phyloP scores from a whole-genome alignment of 2,797 vertebrate genomes.

The Sebastes diaconus region DNA sequence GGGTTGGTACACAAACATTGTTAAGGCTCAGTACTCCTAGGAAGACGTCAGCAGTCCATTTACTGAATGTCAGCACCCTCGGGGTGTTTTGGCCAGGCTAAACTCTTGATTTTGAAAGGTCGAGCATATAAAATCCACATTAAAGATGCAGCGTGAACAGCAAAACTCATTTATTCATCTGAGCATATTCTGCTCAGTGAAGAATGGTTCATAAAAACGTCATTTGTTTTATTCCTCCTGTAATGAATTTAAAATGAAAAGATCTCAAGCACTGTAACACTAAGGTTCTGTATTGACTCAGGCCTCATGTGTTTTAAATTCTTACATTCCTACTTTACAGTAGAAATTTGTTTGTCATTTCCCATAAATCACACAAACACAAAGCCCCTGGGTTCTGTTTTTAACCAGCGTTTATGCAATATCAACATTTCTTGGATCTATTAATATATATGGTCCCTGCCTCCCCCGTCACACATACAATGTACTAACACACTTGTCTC shows the following conservation, averaged over 20 bases:
- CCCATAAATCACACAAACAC: constrained; percentile 2
- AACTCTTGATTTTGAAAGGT: constrained; percentile 7
- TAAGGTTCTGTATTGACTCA: not conserved
- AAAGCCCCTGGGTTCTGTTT: not conserved
- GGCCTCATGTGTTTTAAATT: not conserved
- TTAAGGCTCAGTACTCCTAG: not conserved
- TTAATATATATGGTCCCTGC: not conserved
- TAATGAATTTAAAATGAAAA: not conserved
- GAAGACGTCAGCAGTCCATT: not conserved
- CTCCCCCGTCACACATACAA: not conserved
- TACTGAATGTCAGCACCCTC: not conserved
- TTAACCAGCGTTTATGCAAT: not conserved
- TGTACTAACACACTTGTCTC: not conserved
- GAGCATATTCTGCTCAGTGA: not conserved
- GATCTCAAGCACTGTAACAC: not conserved
- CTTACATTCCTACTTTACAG: not conserved
- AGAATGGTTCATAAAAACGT: not conserved
- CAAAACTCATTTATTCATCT: not conserved
- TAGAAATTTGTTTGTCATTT: not conserved
- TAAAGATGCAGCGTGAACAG: not conserved
- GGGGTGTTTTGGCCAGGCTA: not conserved
- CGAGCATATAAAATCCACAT: not conserved
- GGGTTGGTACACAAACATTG: not conserved
- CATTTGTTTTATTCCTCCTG: not conserved
- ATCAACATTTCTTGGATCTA: constrained; percentile 23